Evolutionary conservation across 2,797 vertebrate genomes (phyloP).

Genomic region (Allenopithecus nigroviridis): DNA sequence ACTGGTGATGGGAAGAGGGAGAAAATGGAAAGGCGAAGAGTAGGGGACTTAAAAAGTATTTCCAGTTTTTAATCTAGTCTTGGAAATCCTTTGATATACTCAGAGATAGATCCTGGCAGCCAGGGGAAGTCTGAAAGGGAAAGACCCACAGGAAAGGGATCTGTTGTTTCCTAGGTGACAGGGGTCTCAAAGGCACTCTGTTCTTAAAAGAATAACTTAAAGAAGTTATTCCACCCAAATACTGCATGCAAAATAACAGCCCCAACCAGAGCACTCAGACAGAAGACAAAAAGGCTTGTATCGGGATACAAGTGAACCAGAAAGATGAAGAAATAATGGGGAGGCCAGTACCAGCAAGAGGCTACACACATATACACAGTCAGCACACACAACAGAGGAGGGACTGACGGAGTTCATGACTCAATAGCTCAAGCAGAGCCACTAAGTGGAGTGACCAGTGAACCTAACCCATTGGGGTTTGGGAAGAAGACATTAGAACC

Average conservation of each 20-base stretch:
- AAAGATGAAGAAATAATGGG: accelerated
- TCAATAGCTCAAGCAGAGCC: background rate
- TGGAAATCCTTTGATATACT: background rate
- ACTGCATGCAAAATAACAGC: background rate
- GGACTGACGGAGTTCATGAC: background rate
- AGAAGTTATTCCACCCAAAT: background rate
- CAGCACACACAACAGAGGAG: background rate
- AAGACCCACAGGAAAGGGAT: background rate
- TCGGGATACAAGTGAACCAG: background rate
- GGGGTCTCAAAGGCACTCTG: background rate
- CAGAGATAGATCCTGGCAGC: background rate
- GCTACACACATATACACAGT: background rate
- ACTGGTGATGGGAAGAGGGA: background rate
- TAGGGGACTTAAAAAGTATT: background rate
- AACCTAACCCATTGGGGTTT: background rate
- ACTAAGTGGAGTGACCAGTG: too few relatives aligned
- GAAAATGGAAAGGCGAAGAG: background rate
- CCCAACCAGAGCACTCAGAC: background rate
- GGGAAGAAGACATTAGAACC: background rate
- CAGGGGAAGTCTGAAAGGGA: background rate
- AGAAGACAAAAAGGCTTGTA: background rate
- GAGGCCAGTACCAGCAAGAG: background rate
- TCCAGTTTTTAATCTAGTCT: background rate
- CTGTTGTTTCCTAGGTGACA: background rate
- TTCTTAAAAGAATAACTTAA: background rate